Percentiles rank a stretch among this genome's conserved stretches.
phyloP scores from a whole-genome alignment of 2,797 vertebrate genomes.

The Sus cebifrons region DNA sequence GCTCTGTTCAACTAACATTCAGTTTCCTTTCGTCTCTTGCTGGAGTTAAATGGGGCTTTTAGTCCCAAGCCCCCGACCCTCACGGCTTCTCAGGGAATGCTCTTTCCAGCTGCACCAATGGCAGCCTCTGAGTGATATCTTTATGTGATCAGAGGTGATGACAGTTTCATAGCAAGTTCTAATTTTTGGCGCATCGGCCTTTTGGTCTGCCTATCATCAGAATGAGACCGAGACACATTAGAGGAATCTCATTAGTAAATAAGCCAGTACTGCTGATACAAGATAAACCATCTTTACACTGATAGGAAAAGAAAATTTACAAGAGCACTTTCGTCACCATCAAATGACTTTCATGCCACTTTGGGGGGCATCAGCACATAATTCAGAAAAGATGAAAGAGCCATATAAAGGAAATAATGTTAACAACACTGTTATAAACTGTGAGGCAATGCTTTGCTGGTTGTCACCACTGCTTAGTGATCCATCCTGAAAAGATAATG shows the following conservation, averaged over 20 bases:
- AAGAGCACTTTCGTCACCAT: constrained; percentile 89
- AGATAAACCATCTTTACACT: constrained; percentile 89
- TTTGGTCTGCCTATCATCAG: constrained; percentile 83
- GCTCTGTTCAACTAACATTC: neutral
- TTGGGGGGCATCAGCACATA: constrained; percentile 85
- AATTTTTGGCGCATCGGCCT: constrained; percentile 85
- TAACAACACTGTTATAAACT: constrained; percentile 87
- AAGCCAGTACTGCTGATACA: constrained; percentile 86
- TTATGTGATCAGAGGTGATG: constrained; percentile 77
- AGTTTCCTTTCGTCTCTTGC: neutral
- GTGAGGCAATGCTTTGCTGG: constrained; percentile 85
- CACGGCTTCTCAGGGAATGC: constrained; percentile 75
- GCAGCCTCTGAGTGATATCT: constrained; percentile 83
- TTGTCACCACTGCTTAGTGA: constrained; percentile 81
- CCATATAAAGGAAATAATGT: constrained; percentile 86
- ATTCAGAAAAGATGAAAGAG: constrained; percentile 88
- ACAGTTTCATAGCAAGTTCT: constrained; percentile 84
- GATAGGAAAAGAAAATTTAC: constrained; percentile 84
- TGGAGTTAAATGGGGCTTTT: neutral
- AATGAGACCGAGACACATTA: constrained; percentile 78
- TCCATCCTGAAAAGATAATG: constrained; percentile 82
- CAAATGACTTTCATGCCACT: constrained; percentile 87
- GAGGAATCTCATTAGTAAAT: constrained; percentile 90
- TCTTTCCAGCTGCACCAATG: constrained; percentile 68
- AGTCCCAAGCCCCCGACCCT: neutral